Base-by-base conservation (phyloP, 2,888 invertebrate genomes). In the Antheraea yamamai region DNA sequence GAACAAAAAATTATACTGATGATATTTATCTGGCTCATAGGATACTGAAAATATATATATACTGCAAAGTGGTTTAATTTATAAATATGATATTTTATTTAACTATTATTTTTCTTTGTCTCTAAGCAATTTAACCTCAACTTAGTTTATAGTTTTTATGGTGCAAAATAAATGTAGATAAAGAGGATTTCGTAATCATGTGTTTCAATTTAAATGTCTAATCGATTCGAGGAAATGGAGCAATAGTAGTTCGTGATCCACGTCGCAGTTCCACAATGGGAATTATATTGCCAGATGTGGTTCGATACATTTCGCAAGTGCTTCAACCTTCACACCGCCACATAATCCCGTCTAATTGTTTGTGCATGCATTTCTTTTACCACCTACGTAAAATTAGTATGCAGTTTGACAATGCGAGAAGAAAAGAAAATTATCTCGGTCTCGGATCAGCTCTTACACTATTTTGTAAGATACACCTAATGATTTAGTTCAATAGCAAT, bases 191-290 rank as follows among this genome's bases (percentile, higher is more conserved):
- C 70, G 39, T 39, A 70, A 70, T 8, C 20, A 12, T 20, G 39
- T 39, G 70, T 39, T 71, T 66, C 70, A 16, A 71, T 76, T 74
- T 58, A 64, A 74, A 58, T 74, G 74, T n/a, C 72, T 74, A 75
- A 74, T 73, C 80, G 83, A 82, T 81, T 82, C 78, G 80, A 83
- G 82, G 84, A 85, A 87, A 81, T 86, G 80, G 86, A 86, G 84
- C 87, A 86, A 85, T 84, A 81, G 83, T 79, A 82, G 80, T 80
- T 91, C 90, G 91, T 91, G 91, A 89, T 88, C 79, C 82, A 86
- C 88, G 87, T 87, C 85, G 84, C 83, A 83, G 79, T 83, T 82
- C 81, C 81, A 92, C 90, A 91, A 91, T 89, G 83, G 88, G 84
- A 88, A 86, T 83, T 86, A 85, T 87, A 88, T 87, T 85, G 85